Percentiles rank a stretch among this genome's conserved stretches.
Evolutionary conservation across 2,113 vertebrate species (phyloP).

Genomic region (Anoura caudifer): DNA sequence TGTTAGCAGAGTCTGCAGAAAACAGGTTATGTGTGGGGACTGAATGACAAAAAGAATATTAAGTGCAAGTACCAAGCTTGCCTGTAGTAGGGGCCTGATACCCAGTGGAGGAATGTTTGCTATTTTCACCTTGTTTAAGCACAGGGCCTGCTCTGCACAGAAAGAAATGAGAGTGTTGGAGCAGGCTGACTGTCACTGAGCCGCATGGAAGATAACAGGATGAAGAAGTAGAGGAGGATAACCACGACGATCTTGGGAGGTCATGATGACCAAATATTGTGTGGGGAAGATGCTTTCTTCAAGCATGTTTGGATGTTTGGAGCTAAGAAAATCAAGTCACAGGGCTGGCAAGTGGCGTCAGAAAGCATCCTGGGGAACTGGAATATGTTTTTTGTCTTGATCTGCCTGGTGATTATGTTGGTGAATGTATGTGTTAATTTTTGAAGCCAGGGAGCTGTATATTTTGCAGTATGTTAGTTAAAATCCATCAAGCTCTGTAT

Average conservation of each 20-base stretch:
- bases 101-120: accelerated
- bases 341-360: background rate
- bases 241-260: background rate
- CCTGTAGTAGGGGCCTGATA: background rate
- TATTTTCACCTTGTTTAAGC: background rate
- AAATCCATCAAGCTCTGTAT: background rate
- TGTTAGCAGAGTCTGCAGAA: background rate
- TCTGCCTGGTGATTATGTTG: background rate
- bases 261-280: background rate
- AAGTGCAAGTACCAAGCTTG: background rate
- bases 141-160: background rate
- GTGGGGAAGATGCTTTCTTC: background rate
- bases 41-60: background rate
- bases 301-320: background rate
- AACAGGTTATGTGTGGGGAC: background rate
- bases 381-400: background rate
- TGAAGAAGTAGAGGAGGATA: background rate
- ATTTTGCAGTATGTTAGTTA: background rate
- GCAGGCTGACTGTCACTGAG: background rate
- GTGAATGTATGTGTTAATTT: background rate
- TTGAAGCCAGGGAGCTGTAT: background rate
- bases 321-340: background rate
- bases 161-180: background rate
- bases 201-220: background rate
- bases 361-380: background rate